A percentile compares a stretch with the other conserved stretches of the same genome.
Conservation (phyloP, 2,113 vertebrate species). For the Astur gentilis region DNA sequence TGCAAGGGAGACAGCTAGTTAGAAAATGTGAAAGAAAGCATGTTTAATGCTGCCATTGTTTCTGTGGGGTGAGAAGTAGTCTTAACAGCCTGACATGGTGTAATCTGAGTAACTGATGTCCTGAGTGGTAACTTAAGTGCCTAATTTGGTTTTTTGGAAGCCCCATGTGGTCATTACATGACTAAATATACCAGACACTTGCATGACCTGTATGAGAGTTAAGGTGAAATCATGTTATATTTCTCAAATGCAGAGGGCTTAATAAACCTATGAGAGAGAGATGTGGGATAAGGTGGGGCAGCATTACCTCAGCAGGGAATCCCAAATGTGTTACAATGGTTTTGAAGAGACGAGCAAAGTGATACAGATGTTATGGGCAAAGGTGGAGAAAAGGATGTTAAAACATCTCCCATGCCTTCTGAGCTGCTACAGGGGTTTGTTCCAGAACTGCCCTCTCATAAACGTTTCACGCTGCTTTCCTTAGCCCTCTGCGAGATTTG, state of each 20-base stretch:
- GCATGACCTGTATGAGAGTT: not conserved
- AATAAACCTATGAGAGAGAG: not conserved
- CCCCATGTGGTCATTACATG: not conserved
- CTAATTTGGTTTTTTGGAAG: not conserved
- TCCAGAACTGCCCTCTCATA: not conserved
- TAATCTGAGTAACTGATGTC: not conserved
- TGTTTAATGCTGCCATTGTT: not conserved
- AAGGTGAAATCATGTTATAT: not conserved
- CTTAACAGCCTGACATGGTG: not conserved
- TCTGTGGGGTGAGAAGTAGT: not conserved
- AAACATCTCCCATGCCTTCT: not conserved
- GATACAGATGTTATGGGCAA: not conserved
- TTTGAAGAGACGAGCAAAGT: not conserved
- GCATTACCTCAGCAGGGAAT: not conserved
- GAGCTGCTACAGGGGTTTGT: not conserved
- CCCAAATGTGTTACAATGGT: not conserved
- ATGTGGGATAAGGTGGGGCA: not conserved
- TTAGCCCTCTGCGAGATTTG: not conserved
- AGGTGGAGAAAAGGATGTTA: not conserved
- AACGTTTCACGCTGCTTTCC: not conserved
- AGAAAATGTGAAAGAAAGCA: not conserved
- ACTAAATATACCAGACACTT: not conserved
- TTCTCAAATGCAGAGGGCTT: not conserved
- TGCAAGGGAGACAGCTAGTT: not conserved
- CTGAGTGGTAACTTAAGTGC: not conserved